These are phyloP conservation scores for Leptopilina syphax DNA, from an alignment of 2,888 invertebrate genomes.

Conservation along the genomic window DNA sequence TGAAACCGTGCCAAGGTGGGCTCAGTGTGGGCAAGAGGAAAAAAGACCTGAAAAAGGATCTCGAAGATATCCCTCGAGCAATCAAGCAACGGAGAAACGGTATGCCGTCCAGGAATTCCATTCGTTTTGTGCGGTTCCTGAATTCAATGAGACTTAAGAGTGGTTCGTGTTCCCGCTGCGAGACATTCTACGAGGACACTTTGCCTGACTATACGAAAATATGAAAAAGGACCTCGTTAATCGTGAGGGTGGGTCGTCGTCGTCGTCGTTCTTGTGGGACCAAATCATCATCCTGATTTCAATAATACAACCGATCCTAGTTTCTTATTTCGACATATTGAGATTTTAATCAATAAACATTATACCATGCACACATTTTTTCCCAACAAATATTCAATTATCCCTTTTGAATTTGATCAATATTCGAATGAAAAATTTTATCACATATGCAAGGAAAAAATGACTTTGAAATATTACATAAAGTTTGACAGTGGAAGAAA, in stretches of 20 bases:
- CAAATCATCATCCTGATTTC: conserved; percentile 10
- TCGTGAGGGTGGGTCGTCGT: conserved; percentile 54
- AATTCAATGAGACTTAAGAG: conserved; percentile 56
- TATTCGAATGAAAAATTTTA: not conserved
- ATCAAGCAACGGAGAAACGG: conserved; percentile 45
- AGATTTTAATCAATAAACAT: conserved; percentile 26
- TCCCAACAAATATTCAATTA: not conserved
- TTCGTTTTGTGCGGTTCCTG: conserved; percentile 57
- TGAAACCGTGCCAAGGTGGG: conserved; percentile 40
- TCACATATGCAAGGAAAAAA: too few relatives aligned
- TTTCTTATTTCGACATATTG: not conserved
- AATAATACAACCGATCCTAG: not conserved
- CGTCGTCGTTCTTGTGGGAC: conserved; percentile 40
- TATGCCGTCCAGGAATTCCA: conserved; percentile 59
- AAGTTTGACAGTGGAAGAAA: not conserved
- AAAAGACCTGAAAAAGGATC: conserved; percentile 41
- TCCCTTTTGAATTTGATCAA: not conserved
- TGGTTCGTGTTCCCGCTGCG: conserved; percentile 64
- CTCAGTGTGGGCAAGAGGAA: conserved; percentile 28
- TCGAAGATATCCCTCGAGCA: conserved; percentile 41
- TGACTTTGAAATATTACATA: too few relatives aligned
- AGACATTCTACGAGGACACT: conserved; percentile 64
- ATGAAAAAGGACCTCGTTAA: conserved; percentile 60
- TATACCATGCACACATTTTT: not conserved
- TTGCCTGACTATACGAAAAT: conserved; percentile 55